Evolutionary conservation across 2,113 vertebrate species (phyloP).

Genomic region (Beaufortia kweichowensis): DNA sequence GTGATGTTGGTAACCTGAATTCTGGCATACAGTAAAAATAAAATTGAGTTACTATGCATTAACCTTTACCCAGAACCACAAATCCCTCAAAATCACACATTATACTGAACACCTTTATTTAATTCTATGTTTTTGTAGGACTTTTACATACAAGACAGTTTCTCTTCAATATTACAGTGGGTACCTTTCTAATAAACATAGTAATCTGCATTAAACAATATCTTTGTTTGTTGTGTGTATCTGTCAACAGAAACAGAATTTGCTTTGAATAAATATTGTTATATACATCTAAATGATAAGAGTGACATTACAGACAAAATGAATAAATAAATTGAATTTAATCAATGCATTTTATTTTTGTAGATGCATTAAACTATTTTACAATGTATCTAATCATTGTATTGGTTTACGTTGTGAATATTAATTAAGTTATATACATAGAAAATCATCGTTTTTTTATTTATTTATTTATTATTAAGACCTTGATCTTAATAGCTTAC

Average conservation of each 20-base stretch:
- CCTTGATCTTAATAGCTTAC: not conserved
- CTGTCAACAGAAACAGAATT: not conserved
- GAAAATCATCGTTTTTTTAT: too few species aligned
- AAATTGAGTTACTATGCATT: not conserved
- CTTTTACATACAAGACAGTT: constrained; percentile 63
- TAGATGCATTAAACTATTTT: too few species aligned
- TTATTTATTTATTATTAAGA: too few species aligned
- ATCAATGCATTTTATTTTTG: too few species aligned
- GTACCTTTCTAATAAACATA: constrained; percentile 78
- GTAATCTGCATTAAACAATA: constrained; percentile 70
- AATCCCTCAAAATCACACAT: not conserved
- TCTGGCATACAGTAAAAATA: not conserved
- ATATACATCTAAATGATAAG: not conserved
- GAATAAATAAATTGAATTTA: not conserved
- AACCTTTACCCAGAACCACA: not conserved
- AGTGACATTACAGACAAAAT: too few species aligned
- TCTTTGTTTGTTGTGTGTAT: constrained; percentile 37
- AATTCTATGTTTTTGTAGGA: constrained; percentile 61
- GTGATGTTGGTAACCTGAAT: constrained; percentile 24
- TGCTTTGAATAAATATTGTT: too few species aligned
- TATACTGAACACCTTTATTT: constrained; percentile 17
- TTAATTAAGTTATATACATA: too few species aligned
- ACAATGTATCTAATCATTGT: too few species aligned
- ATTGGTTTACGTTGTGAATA: not conserved
- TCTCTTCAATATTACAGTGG: constrained; percentile 61